These are phyloP conservation scores for Dinothrombium tinctorium DNA, from an alignment of 1,140 invertebrate species.

Conservation along the genomic window DNA sequence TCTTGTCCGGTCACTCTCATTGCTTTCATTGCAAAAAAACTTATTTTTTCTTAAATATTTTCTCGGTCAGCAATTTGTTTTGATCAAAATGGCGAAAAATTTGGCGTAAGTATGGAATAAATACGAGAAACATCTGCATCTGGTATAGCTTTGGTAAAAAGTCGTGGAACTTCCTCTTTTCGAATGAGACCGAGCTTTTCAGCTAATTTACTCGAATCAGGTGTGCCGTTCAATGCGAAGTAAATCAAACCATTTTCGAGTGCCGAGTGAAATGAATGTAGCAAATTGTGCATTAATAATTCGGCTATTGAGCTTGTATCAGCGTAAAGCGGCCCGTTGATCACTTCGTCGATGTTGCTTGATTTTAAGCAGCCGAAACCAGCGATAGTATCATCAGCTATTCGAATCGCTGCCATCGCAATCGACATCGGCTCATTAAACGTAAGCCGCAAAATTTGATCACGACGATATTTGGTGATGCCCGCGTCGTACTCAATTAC, in stretches of 20 bases:
- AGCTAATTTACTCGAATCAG: constrained; percentile 9
- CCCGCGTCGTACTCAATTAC: constrained; percentile 11
- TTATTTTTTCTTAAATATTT: no score
- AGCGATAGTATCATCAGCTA: constrained; percentile 8
- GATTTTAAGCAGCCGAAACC: constrained; percentile 14
- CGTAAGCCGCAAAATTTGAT: constrained; percentile 6
- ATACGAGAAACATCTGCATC: constrained; percentile 13
- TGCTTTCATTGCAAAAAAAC: no score
- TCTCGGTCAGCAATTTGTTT: no score
- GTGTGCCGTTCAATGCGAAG: constrained; percentile 14
- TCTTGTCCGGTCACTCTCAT: no score
- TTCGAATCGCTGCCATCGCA: constrained; percentile 10
- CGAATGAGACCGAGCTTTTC: constrained; percentile 11
- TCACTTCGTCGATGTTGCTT: constrained; percentile 10
- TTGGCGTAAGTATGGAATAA: constrained; percentile 15
- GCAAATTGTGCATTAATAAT: constrained; percentile 11
- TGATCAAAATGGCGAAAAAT: constrained; percentile 17
- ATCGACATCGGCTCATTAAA: constrained; percentile 11
- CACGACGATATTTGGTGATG: constrained; percentile 9
- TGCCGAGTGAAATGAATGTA: constrained; percentile 7
- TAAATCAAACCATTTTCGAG: constrained; percentile 11
- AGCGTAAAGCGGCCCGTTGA: constrained; percentile 16
- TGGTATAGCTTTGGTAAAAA: constrained; percentile 12
- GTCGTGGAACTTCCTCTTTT: constrained; percentile 12
- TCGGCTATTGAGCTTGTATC: constrained; percentile 14